Conservation (phyloP, 2,888 invertebrate genomes). For the Sphaerophoria taeniata region DNA sequence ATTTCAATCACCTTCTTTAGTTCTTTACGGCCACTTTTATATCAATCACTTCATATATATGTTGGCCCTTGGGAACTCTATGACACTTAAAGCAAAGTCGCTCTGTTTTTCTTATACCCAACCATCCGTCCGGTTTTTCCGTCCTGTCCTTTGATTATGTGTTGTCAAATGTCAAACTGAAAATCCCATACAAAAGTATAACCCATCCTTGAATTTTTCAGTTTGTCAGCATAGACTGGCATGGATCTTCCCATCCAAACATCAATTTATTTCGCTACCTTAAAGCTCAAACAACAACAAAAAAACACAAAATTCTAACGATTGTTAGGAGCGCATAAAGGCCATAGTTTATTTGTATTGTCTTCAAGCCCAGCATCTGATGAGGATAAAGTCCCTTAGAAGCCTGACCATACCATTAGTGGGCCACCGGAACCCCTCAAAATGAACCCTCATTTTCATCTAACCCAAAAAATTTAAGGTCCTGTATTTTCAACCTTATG, state of each 20-base stretch:
- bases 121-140: background rate
- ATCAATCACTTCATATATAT: constrained; percentile 55
- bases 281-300: background rate
- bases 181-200: background rate
- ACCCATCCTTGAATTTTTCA: background rate
- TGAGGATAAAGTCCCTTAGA: constrained; percentile 31
- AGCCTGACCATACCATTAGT: background rate
- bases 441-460: constrained; percentile 63
- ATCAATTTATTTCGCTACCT: too few species aligned
- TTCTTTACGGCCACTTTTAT: constrained; percentile 41
- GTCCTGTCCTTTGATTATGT: background rate
- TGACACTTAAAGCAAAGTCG: constrained; percentile 35
- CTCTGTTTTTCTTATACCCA: constrained; percentile 27
- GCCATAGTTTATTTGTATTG: too few species aligned
- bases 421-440: constrained; percentile 42
- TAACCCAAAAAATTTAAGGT: constrained; percentile 59
- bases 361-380: background rate
- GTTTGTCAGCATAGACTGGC: background rate
- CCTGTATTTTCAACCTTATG: constrained; percentile 47
- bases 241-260: background rate
- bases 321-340: background rate
- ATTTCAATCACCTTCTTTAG: constrained; percentile 9
- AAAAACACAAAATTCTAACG: constrained; percentile 7
- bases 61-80: constrained; percentile 51
- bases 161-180: background rate